These are phyloP conservation scores for Chionodraco myersi DNA, from an alignment of 2,113 vertebrate genomes.

Conservation along the genomic window DNA sequence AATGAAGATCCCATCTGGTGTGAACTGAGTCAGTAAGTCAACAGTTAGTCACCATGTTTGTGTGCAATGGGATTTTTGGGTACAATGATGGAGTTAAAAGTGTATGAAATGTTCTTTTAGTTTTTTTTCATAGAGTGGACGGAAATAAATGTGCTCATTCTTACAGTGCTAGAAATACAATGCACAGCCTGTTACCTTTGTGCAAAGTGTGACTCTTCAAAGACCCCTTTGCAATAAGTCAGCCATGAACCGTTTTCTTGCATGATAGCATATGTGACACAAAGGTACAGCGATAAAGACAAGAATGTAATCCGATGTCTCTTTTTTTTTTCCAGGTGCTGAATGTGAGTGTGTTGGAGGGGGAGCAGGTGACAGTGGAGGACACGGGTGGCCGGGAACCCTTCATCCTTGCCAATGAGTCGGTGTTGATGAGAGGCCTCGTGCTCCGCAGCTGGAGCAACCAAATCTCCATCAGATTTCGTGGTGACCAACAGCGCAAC, in stretches of 20 bases:
- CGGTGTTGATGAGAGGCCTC: slow-evolving; percentile 91
- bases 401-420: slow-evolving; percentile 90
- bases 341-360: slow-evolving; percentile 90
- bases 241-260: neutral
- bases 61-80: neutral
- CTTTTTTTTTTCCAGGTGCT: slow-evolving; percentile 84
- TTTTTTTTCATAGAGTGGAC: slow-evolving; percentile 1
- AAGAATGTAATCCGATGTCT: slow-evolving; percentile 9
- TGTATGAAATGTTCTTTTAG: neutral
- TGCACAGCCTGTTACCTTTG: neutral
- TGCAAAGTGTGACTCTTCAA: neutral
- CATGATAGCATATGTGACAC: neutral
- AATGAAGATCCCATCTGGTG: slow-evolving; percentile 31
- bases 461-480: slow-evolving; percentile 91
- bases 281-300: neutral
- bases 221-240: slow-evolving; percentile 8
- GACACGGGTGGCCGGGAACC: slow-evolving; percentile 88
- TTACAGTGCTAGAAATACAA: slow-evolving; percentile 5
- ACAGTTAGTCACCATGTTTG: slow-evolving; percentile 3
- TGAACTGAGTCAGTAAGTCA: slow-evolving; percentile 33
- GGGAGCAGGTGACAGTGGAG: slow-evolving; percentile 90
- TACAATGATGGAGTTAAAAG: neutral
- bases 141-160: neutral
- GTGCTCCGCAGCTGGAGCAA: slow-evolving; percentile 95
- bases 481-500: slow-evolving; percentile 83